These are phyloP conservation scores for Pseudomyrmex gracilis DNA, from an alignment of 1,140 invertebrate genomes.

Conservation along the genomic window DNA sequence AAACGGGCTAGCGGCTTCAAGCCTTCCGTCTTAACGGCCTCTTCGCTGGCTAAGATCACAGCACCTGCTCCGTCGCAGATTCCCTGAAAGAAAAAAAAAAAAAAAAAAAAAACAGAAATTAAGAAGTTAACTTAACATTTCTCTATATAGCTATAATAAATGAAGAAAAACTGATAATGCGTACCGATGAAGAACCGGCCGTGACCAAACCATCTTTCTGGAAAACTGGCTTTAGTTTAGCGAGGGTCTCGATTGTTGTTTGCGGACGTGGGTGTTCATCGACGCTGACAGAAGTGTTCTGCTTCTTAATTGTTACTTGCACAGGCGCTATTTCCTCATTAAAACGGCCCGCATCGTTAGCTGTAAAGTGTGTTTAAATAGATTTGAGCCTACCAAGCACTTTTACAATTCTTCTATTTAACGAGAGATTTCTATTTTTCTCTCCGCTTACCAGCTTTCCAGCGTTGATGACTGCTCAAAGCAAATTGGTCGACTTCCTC, in stretches of 20 bases:
- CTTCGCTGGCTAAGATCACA: constrained; percentile 95
- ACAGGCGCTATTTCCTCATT: constrained; percentile 96
- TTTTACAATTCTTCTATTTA: not conserved
- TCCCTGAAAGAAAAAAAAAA: constrained; percentile 87
- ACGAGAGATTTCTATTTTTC: not conserved
- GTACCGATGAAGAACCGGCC: constrained; percentile 97
- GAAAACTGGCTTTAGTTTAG: constrained; percentile 95
- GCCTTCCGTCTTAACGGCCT: constrained; percentile 92
- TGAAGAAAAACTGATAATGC: constrained; percentile 68
- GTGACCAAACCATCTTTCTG: constrained; percentile 98
- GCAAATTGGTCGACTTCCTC: constrained; percentile 96
- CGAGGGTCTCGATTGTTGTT: constrained; percentile 93
- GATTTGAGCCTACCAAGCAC: not conserved
- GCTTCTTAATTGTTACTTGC: constrained; percentile 93
- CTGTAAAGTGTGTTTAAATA: constrained; percentile 85
- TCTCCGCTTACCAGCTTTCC: constrained; percentile 89
- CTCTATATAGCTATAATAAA: not conserved
- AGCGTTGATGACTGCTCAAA: constrained; percentile 92
- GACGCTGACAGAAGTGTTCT: constrained; percentile 91
- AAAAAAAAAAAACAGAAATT: constrained; percentile 13
- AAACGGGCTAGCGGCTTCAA: constrained; percentile 92
- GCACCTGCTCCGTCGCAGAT: constrained; percentile 98
- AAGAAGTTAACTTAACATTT: not conserved
- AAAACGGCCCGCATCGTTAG: constrained; percentile 94
- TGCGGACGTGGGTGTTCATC: constrained; percentile 98